These are phyloP conservation scores for Dicrurus megarhynchus DNA, from an alignment of 2,113 vertebrate genomes.

Conservation along the genomic window DNA sequence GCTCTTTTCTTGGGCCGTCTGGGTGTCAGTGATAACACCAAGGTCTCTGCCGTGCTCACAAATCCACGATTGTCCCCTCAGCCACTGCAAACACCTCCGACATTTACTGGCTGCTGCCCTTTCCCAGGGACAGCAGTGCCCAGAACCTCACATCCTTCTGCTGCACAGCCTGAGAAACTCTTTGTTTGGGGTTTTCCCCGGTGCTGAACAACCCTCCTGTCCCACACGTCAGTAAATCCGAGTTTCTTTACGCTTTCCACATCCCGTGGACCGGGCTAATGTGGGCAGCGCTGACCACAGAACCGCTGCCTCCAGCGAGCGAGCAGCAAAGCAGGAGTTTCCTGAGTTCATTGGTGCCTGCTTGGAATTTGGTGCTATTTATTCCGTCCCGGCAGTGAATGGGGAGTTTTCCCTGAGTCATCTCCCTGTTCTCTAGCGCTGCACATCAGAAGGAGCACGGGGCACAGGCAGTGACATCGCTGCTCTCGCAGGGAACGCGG, in stretches of 20 bases:
- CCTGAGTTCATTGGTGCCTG: not conserved
- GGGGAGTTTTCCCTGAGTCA: conserved; percentile 7
- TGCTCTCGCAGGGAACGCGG: not conserved
- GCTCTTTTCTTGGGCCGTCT: not conserved
- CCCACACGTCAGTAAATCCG: not conserved
- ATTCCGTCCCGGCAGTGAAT: not conserved
- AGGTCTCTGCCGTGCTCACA: not conserved
- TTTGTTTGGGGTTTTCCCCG: not conserved
- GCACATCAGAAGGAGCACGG: not conserved
- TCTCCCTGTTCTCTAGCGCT: not conserved
- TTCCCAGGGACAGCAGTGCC: not conserved
- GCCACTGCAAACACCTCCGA: not conserved
- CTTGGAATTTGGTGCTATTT: not conserved
- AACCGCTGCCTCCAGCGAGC: not conserved
- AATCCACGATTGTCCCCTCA: not conserved
- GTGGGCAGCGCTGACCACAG: not conserved
- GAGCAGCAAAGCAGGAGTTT: fast-evolving
- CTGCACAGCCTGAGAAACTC: not conserved
- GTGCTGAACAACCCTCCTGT: not conserved
- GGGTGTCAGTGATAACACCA: not conserved
- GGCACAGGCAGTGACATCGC: not conserved
- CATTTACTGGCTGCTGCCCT: not conserved
- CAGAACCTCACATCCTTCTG: not conserved
- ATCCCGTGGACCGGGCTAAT: not conserved
- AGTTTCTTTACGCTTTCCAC: not conserved